phyloP scores from a whole-genome alignment of 2,113 vertebrate species.

The Plestiodon gilberti region DNA sequence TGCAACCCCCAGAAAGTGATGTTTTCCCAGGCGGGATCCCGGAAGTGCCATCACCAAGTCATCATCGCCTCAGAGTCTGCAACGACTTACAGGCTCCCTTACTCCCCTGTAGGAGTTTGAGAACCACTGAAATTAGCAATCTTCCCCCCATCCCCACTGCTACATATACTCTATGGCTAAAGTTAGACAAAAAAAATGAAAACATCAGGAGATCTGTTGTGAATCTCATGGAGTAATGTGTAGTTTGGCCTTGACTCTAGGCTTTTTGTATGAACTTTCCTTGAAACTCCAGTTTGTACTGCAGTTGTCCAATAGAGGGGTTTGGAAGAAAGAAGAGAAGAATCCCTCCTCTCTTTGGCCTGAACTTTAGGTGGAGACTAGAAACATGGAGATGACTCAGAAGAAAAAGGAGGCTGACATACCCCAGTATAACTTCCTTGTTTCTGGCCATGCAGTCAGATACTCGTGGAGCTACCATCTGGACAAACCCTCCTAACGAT shows the following conservation, averaged over 20 bases:
- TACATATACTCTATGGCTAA: too few species aligned
- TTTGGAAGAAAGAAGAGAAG: background rate
- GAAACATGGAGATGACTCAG: background rate
- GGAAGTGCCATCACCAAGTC: too few species aligned
- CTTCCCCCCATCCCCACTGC: too few species aligned
- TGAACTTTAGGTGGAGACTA: background rate
- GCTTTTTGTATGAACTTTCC: background rate
- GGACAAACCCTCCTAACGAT: background rate
- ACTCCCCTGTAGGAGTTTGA: too few species aligned
- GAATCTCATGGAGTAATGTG: background rate
- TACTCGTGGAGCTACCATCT: background rate
- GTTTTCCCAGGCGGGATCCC: too few species aligned
- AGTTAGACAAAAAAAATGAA: too few species aligned
- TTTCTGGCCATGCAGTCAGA: background rate
- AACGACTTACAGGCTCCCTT: too few species aligned
- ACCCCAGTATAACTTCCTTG: too few species aligned
- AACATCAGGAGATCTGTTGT: background rate
- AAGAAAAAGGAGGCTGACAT: background rate
- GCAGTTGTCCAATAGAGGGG: background rate
- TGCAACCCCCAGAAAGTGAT: too few species aligned
- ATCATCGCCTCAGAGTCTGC: too few species aligned
- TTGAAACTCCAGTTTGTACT: background rate
- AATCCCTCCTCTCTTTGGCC: background rate
- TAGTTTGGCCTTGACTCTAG: background rate
- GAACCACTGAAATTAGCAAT: too few species aligned